Percentiles rank a stretch among this genome's conserved stretches.
phyloP scores from a whole-genome alignment of 2,113 vertebrate species.

The Ibidorhyncha struthersii region DNA sequence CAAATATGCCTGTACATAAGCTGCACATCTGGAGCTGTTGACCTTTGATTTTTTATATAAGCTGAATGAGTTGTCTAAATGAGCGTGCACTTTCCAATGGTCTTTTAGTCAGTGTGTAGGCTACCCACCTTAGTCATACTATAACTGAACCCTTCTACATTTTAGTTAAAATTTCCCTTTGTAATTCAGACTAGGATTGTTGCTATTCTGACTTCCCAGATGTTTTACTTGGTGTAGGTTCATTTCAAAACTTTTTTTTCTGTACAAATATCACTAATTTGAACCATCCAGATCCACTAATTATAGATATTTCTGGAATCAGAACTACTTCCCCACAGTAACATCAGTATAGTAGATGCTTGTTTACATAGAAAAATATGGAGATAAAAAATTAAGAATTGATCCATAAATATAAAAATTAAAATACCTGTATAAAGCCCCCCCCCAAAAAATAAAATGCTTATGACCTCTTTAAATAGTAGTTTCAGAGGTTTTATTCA shows the following conservation, averaged over 20 bases:
- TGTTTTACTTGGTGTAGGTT: neutral
- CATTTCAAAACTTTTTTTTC: neutral
- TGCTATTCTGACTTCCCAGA: conserved; percentile 16
- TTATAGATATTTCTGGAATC: neutral
- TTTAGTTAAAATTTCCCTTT: conserved; percentile 9
- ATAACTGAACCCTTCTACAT: neutral
- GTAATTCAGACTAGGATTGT: neutral
- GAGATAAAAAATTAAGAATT: neutral
- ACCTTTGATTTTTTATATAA: neutral
- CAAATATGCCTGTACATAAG: neutral
- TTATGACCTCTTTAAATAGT: neutral
- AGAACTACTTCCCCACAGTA: neutral
- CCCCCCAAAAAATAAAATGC: accelerated
- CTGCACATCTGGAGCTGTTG: conserved; percentile 2
- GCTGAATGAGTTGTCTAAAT: neutral
- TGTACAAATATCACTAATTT: neutral
- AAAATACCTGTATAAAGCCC: neutral
- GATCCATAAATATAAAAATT: neutral
- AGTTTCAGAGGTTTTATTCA: neutral
- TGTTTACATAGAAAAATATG: neutral
- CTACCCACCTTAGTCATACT: neutral
- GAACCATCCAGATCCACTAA: neutral
- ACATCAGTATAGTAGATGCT: neutral
- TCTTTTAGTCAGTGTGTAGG: neutral
- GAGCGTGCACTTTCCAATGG: neutral